A percentile compares a stretch with the other conserved stretches of the same genome.
Conservation (phyloP, 2,888 invertebrate genomes). For the Ormyrus thymus region DNA sequence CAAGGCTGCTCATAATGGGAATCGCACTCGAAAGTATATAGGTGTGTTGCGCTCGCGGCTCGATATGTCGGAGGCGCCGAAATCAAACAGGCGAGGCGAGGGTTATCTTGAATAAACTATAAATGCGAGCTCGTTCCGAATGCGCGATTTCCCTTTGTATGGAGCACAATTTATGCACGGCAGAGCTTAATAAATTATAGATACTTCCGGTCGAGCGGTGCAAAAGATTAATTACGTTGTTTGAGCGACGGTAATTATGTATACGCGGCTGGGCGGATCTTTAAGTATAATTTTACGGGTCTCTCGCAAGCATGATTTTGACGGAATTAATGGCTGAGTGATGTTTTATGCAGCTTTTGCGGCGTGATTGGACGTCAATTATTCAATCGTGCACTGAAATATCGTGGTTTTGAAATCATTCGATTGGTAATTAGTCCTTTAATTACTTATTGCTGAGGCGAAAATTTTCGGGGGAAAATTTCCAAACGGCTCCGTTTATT, state of each 20-base stretch:
- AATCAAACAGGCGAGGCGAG: no score
- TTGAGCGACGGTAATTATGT: neutral
- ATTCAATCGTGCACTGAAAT: no score
- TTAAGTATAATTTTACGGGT: neutral
- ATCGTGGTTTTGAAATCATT: no score
- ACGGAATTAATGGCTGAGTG: no score
- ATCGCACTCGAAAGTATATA: neutral
- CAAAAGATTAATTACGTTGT: constrained; percentile 32
- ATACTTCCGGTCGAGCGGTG: neutral
- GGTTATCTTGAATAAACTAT: neutral
- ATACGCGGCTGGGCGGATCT: neutral
- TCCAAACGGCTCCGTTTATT: no score
- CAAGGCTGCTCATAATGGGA: constrained; percentile 29
- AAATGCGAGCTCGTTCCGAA: neutral
- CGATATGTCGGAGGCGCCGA: neutral
- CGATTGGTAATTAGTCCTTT: no score
- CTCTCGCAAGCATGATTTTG: no score
- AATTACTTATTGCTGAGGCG: no score
- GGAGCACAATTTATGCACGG: neutral
- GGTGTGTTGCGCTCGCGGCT: neutral
- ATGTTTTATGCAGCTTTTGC: no score
- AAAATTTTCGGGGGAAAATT: no score
- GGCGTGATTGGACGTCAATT: no score
- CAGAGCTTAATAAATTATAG: constrained; percentile 38
- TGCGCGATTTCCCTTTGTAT: no score